A percentile compares a stretch with the other conserved stretches of the same genome.
Conservation (phyloP, 2,888 invertebrate genomes). For the Epinotia demarniana region DNA sequence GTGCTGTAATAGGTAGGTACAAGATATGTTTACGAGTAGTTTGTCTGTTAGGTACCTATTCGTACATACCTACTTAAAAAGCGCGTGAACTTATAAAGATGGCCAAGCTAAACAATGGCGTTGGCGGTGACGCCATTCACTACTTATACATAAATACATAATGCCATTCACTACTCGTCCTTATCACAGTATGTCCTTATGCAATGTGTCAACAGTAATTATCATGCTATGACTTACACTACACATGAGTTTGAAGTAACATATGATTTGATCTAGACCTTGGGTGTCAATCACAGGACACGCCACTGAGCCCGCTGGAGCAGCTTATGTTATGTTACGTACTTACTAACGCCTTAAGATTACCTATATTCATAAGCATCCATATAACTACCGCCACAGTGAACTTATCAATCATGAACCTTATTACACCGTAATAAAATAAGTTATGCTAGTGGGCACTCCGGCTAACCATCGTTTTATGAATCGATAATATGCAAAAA, state of each 20-base stretch:
- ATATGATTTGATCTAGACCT: slow-evolving; percentile 34
- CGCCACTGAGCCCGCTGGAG: neutral
- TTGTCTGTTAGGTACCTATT: neutral
- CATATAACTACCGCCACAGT: neutral
- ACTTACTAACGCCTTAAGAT: neutral
- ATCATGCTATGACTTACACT: slow-evolving; percentile 15
- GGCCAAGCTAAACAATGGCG: slow-evolving; percentile 54
- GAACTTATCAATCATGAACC: neutral
- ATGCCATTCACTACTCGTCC: slow-evolving; percentile 27
- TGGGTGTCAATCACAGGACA: slow-evolving; percentile 18
- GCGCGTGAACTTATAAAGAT: slow-evolving; percentile 25
- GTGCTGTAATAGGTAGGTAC: too few relatives aligned
- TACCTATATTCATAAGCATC: neutral
- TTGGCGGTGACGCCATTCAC: slow-evolving; percentile 53
- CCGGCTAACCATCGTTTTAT: too few relatives aligned
- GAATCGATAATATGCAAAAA: too few relatives aligned
- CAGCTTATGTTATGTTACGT: slow-evolving; percentile 3
- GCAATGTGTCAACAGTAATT: slow-evolving; percentile 23
- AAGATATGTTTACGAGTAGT: too few relatives aligned
- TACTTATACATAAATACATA: too few relatives aligned
- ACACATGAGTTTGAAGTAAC: slow-evolving; percentile 17
- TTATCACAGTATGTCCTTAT: too few relatives aligned
- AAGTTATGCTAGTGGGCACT: neutral
- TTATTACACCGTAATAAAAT: neutral
- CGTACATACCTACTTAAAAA: neutral